Evolutionary conservation across 2,888 invertebrate genomes (phyloP), one percentile per base, ranked within the genome.

Genomic region (Bhutanitis thaidina): DNA sequence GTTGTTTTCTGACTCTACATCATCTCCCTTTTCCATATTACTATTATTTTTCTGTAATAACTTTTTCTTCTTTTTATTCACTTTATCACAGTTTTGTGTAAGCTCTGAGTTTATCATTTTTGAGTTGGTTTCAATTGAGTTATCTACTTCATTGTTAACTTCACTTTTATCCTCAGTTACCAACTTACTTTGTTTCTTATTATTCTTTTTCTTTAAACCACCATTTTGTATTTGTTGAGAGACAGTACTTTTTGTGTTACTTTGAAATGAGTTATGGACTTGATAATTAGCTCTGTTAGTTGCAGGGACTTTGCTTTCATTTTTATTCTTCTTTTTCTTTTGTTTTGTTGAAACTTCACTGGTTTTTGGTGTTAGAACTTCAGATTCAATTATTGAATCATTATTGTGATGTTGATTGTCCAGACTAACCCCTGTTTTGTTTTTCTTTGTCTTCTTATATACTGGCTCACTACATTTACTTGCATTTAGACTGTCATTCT

Each of bases 241-340:
- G 9, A 7, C 36, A 0, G 3, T 29, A 16, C 30, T 30, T 20
- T 3, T 1, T 7, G 16, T 15, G 7, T n/a, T 15, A 34, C 25
- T 40, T 34, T 34, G 12, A n/a, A 8, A n/a, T 16, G 27, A 9
- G 20, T 15, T 12, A 0, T 35, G 35, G 15, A 12, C 12, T 13
- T 35, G 35, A 7, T 15, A 10, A 8, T 15, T 25, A 35, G 9
- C 20, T 10, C 58, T 12, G 1, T 35, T 7, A 29, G 3, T 0
- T 5, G n/a, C 34, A 9, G 27, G n/a, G 8, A 4, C 15, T n/a
- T 43, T 27, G 29, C 29, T 30, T 36, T 45, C 36, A 36, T 36
- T 30, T 36, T 45, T 41, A 16, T 70, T 67, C 52, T 71, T 55
- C 41, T 45, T 51, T 46, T 55, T 47, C 13, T 16, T 50, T 35